Evolutionary conservation across 2,797 vertebrate genomes (phyloP).

Genomic region (Sternotherus odoratus): DNA sequence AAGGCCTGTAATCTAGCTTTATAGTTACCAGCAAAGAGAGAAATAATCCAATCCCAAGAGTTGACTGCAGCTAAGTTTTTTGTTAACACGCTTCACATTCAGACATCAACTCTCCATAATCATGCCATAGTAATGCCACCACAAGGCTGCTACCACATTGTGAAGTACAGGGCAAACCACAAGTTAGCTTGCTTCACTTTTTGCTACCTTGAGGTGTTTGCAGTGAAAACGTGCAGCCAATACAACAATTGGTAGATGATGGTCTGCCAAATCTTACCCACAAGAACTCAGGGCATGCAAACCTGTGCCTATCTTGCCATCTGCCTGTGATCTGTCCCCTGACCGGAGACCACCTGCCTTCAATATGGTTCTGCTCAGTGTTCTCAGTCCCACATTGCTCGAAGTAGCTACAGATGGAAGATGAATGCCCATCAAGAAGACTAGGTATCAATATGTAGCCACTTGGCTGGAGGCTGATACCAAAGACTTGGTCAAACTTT

Average conservation of each 20-base stretch:
- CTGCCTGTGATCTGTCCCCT: accelerated
- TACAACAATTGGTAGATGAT: neutral
- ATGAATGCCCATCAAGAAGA: neutral
- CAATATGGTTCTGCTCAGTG: neutral
- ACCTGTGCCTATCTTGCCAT: neutral
- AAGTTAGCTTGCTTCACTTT: too few species aligned
- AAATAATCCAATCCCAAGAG: neutral
- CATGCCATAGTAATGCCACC: neutral
- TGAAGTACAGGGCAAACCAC: neutral
- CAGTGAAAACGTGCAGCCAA: neutral
- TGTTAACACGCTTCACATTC: neutral
- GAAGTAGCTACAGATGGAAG: neutral
- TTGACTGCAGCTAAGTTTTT: neutral
- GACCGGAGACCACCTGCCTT: neutral
- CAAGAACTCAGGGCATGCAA: neutral
- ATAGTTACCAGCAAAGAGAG: neutral
- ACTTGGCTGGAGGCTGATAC: neutral
- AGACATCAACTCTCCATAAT: neutral
- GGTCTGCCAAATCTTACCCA: neutral
- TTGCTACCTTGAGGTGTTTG: accelerated
- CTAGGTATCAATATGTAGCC: neutral
- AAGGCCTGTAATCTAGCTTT: neutral
- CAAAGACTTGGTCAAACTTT: neutral
- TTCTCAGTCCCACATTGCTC: neutral
- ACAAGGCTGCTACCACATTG: neutral